Base-by-base conservation (phyloP, 2,113 vertebrate genomes). In the Dermatemys mawii region DNA sequence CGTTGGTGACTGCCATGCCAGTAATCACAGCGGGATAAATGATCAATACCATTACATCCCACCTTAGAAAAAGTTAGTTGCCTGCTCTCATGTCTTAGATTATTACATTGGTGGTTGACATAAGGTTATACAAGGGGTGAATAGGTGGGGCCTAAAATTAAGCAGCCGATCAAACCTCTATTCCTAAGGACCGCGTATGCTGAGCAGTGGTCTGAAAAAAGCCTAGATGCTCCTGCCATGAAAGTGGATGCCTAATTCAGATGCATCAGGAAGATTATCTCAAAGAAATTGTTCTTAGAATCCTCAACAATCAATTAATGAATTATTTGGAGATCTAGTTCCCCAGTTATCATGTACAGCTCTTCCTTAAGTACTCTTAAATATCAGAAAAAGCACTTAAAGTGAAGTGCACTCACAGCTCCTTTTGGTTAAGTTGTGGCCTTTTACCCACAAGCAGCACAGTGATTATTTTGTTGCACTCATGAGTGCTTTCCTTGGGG, bases 321-420 rank as follows among this genome's bases (percentile, higher is more conserved):
- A 96, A 93, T 90, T 96, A 82, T 82, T 84, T 92, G 73, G 85
- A 92, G 78, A 94, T 90, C 92, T 49, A 86, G 84, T 89, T 94
- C 78, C 49, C 82, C 90, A 92, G 78, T 93, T 88, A 54, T 75
- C 73, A 86, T 67, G 38, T 91, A 46, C 88, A 92, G 88, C 88
- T 94, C 46, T 90, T 95, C 92, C 86, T 80, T 73, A 85, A 78
- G 41, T 96, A 48, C 73, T 96, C 86, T 75, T 88, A 93, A 95
- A 84, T 78, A 55, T 9, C 90, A 94, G 41, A n/a, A n/a, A n/a
- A n/a, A n/a, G n/a, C n/a, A n/a, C n/a, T n/a, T n/a, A n/a, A n/a
- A n/a, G n/a, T n/a, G n/a, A n/a, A n/a, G n/a, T 76, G 27, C 57
- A 63, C 83, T 86, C 87, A 24, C 63, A 88, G 83, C 78, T 90